These are phyloP conservation scores for Erannis defoliaria DNA, from an alignment of 2,888 invertebrate species.

Conservation along the genomic window DNA sequence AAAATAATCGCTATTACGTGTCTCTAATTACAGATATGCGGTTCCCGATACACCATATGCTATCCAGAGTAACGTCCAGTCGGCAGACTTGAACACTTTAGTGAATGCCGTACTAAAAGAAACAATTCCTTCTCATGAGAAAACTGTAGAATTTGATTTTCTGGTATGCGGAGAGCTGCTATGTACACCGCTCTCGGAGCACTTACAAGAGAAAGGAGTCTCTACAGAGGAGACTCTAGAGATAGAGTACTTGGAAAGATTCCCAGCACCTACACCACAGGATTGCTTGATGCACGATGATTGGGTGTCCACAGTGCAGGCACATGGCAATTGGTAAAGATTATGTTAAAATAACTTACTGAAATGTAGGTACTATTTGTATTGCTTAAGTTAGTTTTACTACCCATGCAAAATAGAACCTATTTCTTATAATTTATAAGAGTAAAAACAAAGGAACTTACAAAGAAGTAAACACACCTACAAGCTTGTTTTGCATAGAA, in stretches of 20 bases:
- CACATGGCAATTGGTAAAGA: constrained; percentile 88
- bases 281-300: constrained; percentile 98
- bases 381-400: too few relatives aligned
- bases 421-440: too few relatives aligned
- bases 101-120: constrained; percentile 92
- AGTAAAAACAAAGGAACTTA: too few relatives aligned
- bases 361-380: background rate
- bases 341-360: background rate
- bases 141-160: constrained; percentile 93
- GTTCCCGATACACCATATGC: constrained; percentile 95
- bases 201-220: constrained; percentile 91
- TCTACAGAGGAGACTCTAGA: constrained; percentile 95
- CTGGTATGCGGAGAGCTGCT: constrained; percentile 94
- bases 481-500: too few relatives aligned
- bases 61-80: constrained; percentile 90
- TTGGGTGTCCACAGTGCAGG: constrained; percentile 97
- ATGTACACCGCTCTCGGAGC: constrained; percentile 89
- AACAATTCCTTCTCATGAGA: constrained; percentile 63
- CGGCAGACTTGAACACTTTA: constrained; percentile 91
- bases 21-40: constrained; percentile 89
- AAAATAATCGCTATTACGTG: background rate
- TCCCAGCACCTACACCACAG: constrained; percentile 96
- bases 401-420: too few relatives aligned
- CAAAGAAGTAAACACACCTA: too few relatives aligned
- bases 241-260: constrained; percentile 96